Percentiles rank a stretch among this genome's conserved stretches.
phyloP scores from a whole-genome alignment of 2,888 invertebrate genomes.

The Scrobipalpa atriplicella region DNA sequence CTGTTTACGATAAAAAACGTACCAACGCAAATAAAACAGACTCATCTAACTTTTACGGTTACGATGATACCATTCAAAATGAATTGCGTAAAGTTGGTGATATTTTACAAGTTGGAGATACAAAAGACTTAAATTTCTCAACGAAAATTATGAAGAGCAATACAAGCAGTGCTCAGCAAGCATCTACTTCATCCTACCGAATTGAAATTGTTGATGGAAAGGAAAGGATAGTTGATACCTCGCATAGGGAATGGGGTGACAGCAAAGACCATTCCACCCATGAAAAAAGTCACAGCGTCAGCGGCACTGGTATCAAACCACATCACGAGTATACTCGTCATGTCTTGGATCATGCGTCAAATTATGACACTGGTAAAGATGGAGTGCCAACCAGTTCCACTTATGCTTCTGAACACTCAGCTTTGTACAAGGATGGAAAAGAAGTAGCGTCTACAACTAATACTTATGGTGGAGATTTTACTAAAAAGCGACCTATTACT shows the following conservation, averaged over 20 bases:
- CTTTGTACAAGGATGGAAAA: constrained; percentile 70
- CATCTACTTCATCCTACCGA: constrained; percentile 84
- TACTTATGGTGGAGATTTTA: constrained; percentile 73
- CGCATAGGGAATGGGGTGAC: constrained; percentile 83
- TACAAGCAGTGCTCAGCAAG: constrained; percentile 83
- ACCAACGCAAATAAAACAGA: constrained; percentile 65
- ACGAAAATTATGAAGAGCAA: constrained; percentile 81
- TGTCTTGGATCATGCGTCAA: constrained; percentile 79
- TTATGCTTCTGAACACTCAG: constrained; percentile 69
- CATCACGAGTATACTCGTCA: constrained; percentile 82
- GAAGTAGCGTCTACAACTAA: constrained; percentile 73
- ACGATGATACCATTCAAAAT: constrained; percentile 72
- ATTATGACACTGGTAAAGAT: constrained; percentile 82
- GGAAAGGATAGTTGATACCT: constrained; percentile 82
- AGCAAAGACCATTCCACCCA: constrained; percentile 75
- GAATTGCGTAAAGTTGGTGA: constrained; percentile 73
- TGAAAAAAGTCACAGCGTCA: constrained; percentile 80
- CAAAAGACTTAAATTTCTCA: constrained; percentile 69
- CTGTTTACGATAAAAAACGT: constrained; percentile 51
- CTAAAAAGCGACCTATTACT: constrained; percentile 70
- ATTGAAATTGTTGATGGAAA: constrained; percentile 85
- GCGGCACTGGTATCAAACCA: constrained; percentile 81
- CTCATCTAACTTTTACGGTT: constrained; percentile 75
- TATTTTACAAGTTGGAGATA: constrained; percentile 66
- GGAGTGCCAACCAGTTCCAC: constrained; percentile 76